phyloP scores from a whole-genome alignment of 2,888 invertebrate genomes.

The Eupithecia abbreviata region DNA sequence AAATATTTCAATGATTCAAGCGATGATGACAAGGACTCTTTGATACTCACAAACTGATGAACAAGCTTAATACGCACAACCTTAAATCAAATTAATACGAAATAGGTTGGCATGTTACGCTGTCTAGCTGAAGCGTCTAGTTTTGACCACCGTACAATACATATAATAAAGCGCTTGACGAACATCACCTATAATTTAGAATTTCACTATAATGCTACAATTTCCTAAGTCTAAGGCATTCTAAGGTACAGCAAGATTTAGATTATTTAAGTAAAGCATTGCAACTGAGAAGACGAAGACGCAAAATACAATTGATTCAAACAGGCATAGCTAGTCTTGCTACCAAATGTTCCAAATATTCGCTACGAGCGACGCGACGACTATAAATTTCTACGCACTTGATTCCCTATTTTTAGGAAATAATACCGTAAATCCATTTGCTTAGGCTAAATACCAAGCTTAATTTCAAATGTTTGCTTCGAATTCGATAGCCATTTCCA shows the following conservation, averaged over 20 bases:
- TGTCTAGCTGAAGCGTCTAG: not conserved
- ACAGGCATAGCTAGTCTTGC: not conserved
- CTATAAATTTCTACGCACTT: not conserved
- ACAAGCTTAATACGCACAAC: not conserved
- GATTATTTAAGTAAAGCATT: not conserved
- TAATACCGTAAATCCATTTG: not conserved
- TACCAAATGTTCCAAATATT: not conserved
- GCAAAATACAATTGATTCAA: not conserved
- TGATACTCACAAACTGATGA: not conserved
- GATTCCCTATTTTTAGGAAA: not conserved
- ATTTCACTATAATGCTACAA: not conserved
- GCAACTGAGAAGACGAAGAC: not conserved
- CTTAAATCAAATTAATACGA: not conserved
- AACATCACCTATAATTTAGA: not conserved
- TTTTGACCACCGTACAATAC: not conserved
- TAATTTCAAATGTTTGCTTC: not conserved
- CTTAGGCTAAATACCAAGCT: not conserved
- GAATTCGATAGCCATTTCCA: not conserved
- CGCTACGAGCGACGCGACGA: not conserved
- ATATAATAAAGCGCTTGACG: not conserved
- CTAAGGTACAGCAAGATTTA: conserved; percentile 1
- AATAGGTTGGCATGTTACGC: not conserved
- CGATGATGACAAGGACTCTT: not conserved
- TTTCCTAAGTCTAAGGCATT: not conserved
- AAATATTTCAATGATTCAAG: not conserved